phyloP scores from a whole-genome alignment of 2,113 vertebrate species.

The Melanotaenia duboulayi region DNA sequence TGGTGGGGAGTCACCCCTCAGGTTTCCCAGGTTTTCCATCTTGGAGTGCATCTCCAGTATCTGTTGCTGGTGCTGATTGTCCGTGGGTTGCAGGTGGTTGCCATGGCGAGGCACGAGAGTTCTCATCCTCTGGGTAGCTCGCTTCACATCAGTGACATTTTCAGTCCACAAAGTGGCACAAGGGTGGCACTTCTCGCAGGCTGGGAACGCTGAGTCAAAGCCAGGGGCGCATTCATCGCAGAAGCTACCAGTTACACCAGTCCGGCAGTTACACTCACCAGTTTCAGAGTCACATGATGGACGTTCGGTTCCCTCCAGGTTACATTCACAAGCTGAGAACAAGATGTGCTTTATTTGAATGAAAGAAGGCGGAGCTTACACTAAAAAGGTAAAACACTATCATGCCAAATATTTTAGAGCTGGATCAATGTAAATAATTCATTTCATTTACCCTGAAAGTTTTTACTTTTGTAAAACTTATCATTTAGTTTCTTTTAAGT shows the following conservation, averaged over 20 bases:
- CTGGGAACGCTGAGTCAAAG: constrained; percentile 81
- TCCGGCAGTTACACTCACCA: constrained; percentile 81
- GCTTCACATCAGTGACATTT: constrained; percentile 74
- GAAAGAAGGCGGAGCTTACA: neutral
- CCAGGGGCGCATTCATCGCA: constrained; percentile 83
- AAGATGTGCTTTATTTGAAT: fast-evolving
- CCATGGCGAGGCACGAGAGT: constrained; percentile 41
- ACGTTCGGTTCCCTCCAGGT: constrained; percentile 79
- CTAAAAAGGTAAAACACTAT: too few relatives aligned
- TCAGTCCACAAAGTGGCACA: constrained; percentile 84
- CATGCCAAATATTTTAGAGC: too few relatives aligned
- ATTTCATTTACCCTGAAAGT: too few relatives aligned
- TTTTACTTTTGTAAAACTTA: too few relatives aligned
- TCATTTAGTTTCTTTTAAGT: too few relatives aligned
- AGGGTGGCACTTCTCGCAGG: constrained; percentile 83
- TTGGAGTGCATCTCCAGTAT: constrained; percentile 78
- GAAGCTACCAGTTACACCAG: constrained; percentile 78
- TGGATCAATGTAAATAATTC: too few relatives aligned
- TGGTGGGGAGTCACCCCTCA: constrained; percentile 60
- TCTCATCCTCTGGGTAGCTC: constrained; percentile 72
- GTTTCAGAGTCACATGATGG: constrained; percentile 85
- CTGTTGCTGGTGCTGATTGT: constrained; percentile 59
- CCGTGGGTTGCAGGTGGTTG: constrained; percentile 20
- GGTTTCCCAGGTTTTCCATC: constrained; percentile 71
- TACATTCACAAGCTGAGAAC: constrained; percentile 85